Conservation (phyloP, 2,113 vertebrate species). For the Ciconia maguari region DNA sequence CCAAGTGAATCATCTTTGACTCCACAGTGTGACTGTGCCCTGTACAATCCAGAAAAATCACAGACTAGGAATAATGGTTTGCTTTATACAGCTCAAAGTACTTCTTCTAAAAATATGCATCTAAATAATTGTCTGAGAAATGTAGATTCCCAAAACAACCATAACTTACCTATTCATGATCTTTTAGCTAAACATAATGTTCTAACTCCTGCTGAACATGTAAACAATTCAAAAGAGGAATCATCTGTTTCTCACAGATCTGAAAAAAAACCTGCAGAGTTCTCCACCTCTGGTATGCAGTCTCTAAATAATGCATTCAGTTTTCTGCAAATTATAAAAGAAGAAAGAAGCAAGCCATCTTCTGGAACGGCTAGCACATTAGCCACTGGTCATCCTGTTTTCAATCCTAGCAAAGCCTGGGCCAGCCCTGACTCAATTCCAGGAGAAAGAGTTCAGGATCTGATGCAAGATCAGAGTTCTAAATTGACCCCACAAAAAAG, state of each 20-base stretch:
- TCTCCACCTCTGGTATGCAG: neutral
- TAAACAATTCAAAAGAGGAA: slow-evolving; percentile 43
- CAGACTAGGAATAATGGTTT: slow-evolving; percentile 40
- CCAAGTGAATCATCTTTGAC: slow-evolving; percentile 45
- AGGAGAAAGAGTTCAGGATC: slow-evolving; percentile 52
- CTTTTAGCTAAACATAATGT: slow-evolving; percentile 58
- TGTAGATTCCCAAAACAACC: slow-evolving; percentile 40
- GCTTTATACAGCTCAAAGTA: slow-evolving; percentile 33
- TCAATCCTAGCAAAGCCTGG: slow-evolving; percentile 58
- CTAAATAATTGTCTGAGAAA: slow-evolving; percentile 73
- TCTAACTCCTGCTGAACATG: slow-evolving; percentile 27
- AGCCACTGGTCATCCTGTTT: slow-evolving; percentile 4
- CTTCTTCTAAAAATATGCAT: slow-evolving; percentile 56
- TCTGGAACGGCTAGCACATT: neutral
- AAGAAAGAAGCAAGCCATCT: neutral
- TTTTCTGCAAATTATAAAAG: slow-evolving; percentile 27
- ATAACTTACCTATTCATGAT: slow-evolving; percentile 37
- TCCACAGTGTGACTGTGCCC: slow-evolving; percentile 47
- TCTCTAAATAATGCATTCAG: neutral
- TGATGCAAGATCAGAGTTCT: slow-evolving; percentile 59
- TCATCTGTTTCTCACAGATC: neutral
- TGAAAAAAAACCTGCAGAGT: neutral
- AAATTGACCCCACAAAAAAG: slow-evolving; percentile 61
- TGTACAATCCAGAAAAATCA: slow-evolving; percentile 30
- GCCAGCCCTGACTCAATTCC: slow-evolving; percentile 18